phyloP scores from a whole-genome alignment of 1,140 invertebrate species.

The Coptotermes formosanus region DNA sequence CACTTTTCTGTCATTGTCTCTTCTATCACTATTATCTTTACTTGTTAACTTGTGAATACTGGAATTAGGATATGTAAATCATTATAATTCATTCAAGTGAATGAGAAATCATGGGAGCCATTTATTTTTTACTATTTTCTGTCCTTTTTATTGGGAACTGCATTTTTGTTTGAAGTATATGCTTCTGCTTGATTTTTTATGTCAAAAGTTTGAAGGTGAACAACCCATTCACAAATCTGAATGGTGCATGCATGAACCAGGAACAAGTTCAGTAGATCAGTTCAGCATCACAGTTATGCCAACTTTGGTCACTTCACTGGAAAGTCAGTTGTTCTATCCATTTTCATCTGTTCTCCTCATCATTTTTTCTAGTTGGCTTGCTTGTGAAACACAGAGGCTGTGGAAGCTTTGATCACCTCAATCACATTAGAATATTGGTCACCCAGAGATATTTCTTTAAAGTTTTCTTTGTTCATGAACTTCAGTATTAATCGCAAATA shows the following conservation, averaged over 20 bases:
- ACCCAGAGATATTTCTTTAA: background rate
- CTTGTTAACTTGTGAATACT: too few species aligned
- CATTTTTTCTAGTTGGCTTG: background rate
- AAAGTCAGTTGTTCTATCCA: background rate
- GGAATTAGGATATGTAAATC: too few species aligned
- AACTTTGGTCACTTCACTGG: constrained; percentile 6
- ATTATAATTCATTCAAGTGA: too few species aligned
- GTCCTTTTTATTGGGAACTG: too few species aligned
- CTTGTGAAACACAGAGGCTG: background rate
- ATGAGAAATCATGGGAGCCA: too few species aligned
- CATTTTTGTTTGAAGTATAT: too few species aligned
- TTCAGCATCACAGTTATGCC: background rate
- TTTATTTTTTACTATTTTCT: too few species aligned
- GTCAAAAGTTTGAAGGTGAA: background rate
- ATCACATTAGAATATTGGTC: background rate
- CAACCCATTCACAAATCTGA: background rate
- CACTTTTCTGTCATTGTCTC: background rate
- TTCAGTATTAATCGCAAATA: background rate
- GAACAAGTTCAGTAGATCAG: background rate
- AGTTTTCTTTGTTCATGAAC: background rate
- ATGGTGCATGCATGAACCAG: background rate
- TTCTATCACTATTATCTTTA: too few species aligned
- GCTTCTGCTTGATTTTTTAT: background rate
- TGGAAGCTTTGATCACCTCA: background rate
- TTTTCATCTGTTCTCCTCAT: background rate